Base-by-base conservation (phyloP, 37 sponge, comb jelly and placozoan species). In the Cladorhizidae sp. region DNA sequence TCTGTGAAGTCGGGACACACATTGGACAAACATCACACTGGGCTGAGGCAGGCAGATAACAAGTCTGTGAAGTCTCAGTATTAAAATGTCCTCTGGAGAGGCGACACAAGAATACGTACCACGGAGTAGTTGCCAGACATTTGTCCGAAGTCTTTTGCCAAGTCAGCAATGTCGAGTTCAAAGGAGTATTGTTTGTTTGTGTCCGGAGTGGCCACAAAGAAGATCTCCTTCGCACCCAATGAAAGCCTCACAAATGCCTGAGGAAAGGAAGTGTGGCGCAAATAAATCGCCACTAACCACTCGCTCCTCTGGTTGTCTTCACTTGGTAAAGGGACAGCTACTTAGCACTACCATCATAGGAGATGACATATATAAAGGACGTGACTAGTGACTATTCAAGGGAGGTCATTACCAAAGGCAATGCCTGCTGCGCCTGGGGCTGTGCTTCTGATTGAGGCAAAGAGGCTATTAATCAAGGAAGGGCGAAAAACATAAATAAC, bases 161-260 rank as follows among this genome's bases (percentile, higher is more conserved):
- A 52, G 33, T 73, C 75, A 40, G 62, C 77, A 33, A 91, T 70
- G 50, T 87, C 87, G 57, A 91, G 72, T 43, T 87, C 92, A 79
- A 91, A 83, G 9, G 59, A 68, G 61, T 91, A 91, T 35, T 80
- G 35, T 26, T 72, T 81, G 3, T 91, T 68, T 9, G 56, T 40
- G 56, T 90, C 76, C 1, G 89, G 70, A 25, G 85, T 76, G 49
- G 95, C 90, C 42, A 95, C 88, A 82, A 87, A 95, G 85, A 79
- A 92, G 23, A 95, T 79, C 71, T 92, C 87, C 64, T 95, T 77
- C 22, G 57, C 41, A 39, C 36, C 77, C 17, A 63, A 74, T 9
- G 76, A 78, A 37, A 95, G 72, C 11, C 90, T 71, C 22, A 95
- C 93, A 86, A 95, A 95, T 31, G 87, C 86, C 89, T 93, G 67